A percentile compares a stretch with the other conserved stretches of the same genome.
Evolutionary conservation across 2,113 vertebrate genomes (phyloP).

Genomic region (Polyodon spathula): DNA sequence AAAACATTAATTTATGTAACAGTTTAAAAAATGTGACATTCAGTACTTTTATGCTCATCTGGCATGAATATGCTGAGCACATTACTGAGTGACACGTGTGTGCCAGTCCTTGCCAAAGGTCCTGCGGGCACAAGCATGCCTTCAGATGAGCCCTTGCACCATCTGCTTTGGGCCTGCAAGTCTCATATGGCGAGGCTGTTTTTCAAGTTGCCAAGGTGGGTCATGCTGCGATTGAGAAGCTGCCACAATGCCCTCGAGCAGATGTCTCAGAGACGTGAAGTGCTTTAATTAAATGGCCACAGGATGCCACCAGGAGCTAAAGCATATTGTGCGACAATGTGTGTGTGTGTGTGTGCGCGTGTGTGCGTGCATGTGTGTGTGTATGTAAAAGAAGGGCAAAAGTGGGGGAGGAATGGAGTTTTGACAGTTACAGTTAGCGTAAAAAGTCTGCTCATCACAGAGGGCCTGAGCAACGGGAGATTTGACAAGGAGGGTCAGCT

Average conservation of each 20-base stretch:
- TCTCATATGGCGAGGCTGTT: constrained; percentile 12
- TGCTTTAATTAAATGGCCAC: constrained; percentile 15
- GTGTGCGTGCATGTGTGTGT: not conserved
- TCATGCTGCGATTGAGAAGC: constrained; percentile 15
- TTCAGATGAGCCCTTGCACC: constrained; percentile 30
- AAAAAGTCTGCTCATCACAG: not conserved
- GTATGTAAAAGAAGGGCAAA: not conserved
- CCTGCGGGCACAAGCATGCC: constrained; percentile 20
- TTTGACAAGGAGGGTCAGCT: not conserved
- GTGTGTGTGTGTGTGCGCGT: constrained; percentile 1
- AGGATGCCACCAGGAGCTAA: not conserved
- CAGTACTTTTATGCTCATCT: constrained; percentile 14
- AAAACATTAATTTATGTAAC: no score
- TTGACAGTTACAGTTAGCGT: not conserved
- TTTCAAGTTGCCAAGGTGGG: constrained; percentile 10
- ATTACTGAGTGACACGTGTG: not conserved
- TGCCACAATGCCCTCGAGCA: constrained; percentile 21
- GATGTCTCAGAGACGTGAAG: constrained; percentile 23
- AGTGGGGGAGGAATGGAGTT: not conserved
- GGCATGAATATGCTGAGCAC: not conserved
- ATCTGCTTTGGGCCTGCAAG: constrained; percentile 29
- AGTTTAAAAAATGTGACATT: constrained; percentile 20
- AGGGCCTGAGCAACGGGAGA: not conserved
- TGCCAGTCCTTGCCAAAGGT: constrained; percentile 25
- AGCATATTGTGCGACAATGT: not conserved